Percentiles rank a stretch among this genome's conserved stretches.
Evolutionary conservation across 2,797 vertebrate species (phyloP).

Genomic region (Rallus crepitans): DNA sequence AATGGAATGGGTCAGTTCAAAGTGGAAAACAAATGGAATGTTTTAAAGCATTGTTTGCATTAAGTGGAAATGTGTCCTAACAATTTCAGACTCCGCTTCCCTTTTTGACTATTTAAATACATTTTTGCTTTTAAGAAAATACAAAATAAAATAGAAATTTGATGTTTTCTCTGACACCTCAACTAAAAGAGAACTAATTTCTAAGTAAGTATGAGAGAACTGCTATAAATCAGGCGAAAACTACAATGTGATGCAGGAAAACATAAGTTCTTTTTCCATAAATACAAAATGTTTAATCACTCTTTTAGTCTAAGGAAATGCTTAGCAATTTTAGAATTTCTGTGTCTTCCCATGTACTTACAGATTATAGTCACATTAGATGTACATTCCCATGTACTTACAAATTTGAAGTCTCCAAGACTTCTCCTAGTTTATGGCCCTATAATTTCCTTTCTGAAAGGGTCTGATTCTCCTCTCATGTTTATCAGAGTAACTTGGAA

Average conservation of each 20-base stretch:
- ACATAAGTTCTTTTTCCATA: background rate
- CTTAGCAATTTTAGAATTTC: background rate
- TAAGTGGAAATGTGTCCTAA: conserved; percentile 50
- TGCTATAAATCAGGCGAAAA: conserved; percentile 33
- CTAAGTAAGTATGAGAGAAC: background rate
- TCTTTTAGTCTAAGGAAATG: background rate
- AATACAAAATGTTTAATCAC: background rate
- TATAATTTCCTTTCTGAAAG: background rate
- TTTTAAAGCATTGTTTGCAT: conserved; percentile 72
- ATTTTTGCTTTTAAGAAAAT: conserved; percentile 46
- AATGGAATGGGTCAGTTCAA: conserved; percentile 59
- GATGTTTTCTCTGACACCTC: conserved; percentile 32
- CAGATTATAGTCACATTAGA: background rate
- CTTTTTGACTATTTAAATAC: conserved; percentile 59
- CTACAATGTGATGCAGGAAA: background rate
- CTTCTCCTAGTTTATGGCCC: background rate
- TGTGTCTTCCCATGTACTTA: background rate
- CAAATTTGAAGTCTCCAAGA: background rate
- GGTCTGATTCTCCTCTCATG: background rate
- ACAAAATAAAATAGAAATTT: background rate
- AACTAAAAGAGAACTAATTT: background rate
- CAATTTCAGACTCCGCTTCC: conserved; percentile 39
- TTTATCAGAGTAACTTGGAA: background rate
- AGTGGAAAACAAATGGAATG: conserved; percentile 48
- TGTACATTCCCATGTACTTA: background rate